phyloP scores from a whole-genome alignment of 2,113 vertebrate species.

The Noctilio leporinus region DNA sequence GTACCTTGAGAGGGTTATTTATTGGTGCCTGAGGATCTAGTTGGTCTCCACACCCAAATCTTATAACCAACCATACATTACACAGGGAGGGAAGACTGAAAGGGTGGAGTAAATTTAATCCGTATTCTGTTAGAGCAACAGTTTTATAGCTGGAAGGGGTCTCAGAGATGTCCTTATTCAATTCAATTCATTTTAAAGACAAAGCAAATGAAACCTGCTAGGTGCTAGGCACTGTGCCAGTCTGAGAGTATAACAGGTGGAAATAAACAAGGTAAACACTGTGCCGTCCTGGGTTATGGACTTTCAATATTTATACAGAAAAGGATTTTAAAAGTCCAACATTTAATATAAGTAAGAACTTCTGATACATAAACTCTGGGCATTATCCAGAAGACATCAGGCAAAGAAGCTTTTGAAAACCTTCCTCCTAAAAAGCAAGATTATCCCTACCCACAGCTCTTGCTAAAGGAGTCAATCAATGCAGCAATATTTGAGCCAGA shows the following conservation, averaged over 20 bases:
- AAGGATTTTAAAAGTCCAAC: background rate
- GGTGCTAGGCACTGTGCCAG: background rate
- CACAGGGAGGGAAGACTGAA: background rate
- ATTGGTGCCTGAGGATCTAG: background rate
- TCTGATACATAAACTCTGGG: background rate
- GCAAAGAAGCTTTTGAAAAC: background rate
- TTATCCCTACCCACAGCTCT: background rate
- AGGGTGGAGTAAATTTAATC: background rate
- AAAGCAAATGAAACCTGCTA: conserved; percentile 1
- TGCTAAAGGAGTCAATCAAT: background rate
- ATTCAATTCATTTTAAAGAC: background rate
- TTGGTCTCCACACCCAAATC: background rate
- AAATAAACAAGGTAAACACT: background rate
- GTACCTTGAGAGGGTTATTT: background rate
- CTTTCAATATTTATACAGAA: background rate
- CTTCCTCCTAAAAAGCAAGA: background rate
- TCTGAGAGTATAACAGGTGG: background rate
- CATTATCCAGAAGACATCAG: background rate
- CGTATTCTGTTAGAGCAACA: conserved; percentile 18
- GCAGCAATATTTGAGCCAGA: background rate
- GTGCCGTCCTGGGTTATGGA: background rate
- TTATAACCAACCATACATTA: background rate
- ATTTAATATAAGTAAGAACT: background rate
- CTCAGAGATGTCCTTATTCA: background rate
- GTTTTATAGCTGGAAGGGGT: conserved; percentile 49